Percentiles rank a stretch among this genome's conserved stretches.
These are phyloP conservation scores for Phoenoteleia sp. DNA, from an alignment of 2,888 invertebrate species.

Conservation along the genomic window DNA sequence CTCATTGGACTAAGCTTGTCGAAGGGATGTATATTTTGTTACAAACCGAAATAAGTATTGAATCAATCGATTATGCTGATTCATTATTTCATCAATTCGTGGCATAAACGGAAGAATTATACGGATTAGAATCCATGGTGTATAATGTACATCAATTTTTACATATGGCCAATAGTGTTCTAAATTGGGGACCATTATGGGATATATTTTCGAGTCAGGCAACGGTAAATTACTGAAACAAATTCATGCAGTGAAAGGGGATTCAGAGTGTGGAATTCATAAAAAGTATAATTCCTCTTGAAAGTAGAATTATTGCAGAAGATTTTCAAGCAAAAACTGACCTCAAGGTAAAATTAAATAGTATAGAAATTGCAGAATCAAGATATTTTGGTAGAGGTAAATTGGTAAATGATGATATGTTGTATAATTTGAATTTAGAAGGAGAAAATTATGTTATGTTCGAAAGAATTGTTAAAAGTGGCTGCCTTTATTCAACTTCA, in stretches of 20 bases:
- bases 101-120: conserved; percentile 14
- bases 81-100: conserved; percentile 38
- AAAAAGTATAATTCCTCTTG: background rate
- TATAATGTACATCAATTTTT: conserved; percentile 42
- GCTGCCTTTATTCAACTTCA: too few species aligned
- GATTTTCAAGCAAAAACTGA: background rate
- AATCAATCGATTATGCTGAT: conserved; percentile 28
- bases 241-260: conserved; percentile 24
- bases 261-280: conserved; percentile 7
- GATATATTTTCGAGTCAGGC: conserved; percentile 49
- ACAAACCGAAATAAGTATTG: conserved; percentile 13
- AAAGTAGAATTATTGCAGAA: background rate
- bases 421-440: too few species aligned
- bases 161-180: conserved; percentile 43
- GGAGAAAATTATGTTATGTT: too few species aligned
- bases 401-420: too few species aligned
- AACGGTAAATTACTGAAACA: conserved; percentile 23
- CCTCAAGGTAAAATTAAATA: too few species aligned
- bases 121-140: conserved; percentile 1
- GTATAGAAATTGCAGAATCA: too few species aligned
- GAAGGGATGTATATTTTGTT: conserved; percentile 31
- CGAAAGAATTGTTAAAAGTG: too few species aligned
- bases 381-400: too few species aligned
- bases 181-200: conserved; percentile 51
- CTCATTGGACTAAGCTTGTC: conserved; percentile 33